Percentiles rank a stretch among this genome's conserved stretches.
phyloP scores from a whole-genome alignment of 2,888 invertebrate genomes.

The Pandemis corylana region DNA sequence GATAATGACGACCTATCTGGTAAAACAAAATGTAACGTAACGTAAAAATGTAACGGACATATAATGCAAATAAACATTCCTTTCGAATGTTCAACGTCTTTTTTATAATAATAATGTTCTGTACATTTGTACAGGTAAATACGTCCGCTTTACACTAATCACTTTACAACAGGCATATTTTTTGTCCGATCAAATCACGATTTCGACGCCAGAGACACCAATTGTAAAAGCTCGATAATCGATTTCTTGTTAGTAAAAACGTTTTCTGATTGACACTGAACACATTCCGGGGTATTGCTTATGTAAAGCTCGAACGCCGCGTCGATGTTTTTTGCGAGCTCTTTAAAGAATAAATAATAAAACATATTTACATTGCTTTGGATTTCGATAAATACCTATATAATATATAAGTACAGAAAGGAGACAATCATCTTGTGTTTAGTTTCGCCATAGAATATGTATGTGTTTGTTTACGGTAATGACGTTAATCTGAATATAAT shows the following conservation, averaged over 20 bases:
- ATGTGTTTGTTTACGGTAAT: constrained; percentile 11
- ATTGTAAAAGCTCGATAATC: constrained; percentile 64
- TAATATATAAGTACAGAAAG: not conserved
- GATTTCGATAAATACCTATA: not conserved
- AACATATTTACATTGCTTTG: constrained; percentile 6
- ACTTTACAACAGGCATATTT: constrained; percentile 68
- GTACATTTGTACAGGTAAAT: constrained; percentile 10
- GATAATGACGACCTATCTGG: not conserved
- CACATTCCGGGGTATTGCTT: constrained; percentile 25
- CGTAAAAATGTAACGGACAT: not conserved
- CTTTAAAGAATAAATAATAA: not conserved
- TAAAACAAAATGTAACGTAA: not conserved
- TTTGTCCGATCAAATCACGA: constrained; percentile 61
- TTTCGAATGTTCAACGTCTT: not conserved
- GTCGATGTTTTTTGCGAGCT: not conserved
- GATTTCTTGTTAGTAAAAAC: constrained; percentile 68
- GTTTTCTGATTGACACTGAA: constrained; percentile 47
- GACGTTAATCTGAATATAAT: constrained; percentile 53
- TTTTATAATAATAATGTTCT: constrained; percentile 4
- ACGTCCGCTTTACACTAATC: constrained; percentile 58
- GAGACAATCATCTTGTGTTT: not conserved
- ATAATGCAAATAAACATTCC: not conserved
- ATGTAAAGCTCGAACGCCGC: constrained; percentile 1
- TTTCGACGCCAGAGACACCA: constrained; percentile 56
- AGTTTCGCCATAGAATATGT: not conserved